These are phyloP conservation scores for Dinoponera quadriceps DNA, from an alignment of 1,140 invertebrate genomes.

Conservation along the genomic window DNA sequence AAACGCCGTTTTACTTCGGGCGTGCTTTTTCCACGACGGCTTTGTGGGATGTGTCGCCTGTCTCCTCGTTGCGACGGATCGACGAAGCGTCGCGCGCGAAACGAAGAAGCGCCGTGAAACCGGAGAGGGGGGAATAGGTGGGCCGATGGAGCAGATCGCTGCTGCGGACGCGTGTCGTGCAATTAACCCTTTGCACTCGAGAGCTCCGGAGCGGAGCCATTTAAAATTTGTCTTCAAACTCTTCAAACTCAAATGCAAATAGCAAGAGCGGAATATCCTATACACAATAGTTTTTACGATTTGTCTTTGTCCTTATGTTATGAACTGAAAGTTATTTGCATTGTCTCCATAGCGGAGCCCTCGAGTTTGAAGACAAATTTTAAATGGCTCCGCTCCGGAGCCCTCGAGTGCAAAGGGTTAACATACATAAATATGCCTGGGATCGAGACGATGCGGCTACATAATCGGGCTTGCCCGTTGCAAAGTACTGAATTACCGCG, in stretches of 20 bases:
- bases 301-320: too few species aligned
- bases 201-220: too few species aligned
- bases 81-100: background rate
- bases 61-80: constrained; percentile 13
- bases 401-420: background rate
- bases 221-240: too few species aligned
- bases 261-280: too few species aligned
- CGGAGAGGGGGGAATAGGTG: background rate
- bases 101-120: background rate
- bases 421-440: background rate
- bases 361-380: too few species aligned
- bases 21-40: constrained; percentile 42
- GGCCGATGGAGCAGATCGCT: background rate
- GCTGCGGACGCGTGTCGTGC: too few species aligned
- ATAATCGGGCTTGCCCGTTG: background rate
- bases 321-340: too few species aligned
- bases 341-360: too few species aligned
- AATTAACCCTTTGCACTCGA: too few species aligned
- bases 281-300: too few species aligned
- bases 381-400: too few species aligned
- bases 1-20: constrained; percentile 68
- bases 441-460: background rate
- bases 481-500: constrained; percentile 21
- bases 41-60: constrained; percentile 51
- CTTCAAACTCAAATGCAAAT: too few species aligned